Base-by-base conservation (phyloP, 1,140 invertebrate genomes). In the Cyphomyrmex costatus region DNA sequence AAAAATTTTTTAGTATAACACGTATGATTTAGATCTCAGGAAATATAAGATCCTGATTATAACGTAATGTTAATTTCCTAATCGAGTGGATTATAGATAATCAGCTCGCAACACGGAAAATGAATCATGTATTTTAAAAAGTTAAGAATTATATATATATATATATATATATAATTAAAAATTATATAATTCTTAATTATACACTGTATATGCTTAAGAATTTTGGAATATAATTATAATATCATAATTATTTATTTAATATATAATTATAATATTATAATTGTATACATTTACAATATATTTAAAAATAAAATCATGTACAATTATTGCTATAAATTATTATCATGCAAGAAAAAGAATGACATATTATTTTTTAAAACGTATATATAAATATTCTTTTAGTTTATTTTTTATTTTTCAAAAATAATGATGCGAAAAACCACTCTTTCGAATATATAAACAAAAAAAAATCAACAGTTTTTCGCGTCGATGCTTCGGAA, bases 311-410 rank as follows among this genome's bases (percentile, higher is more conserved):
- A 53, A 53, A 73, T 53, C 30, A 70, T 53, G 51, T 51, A 51
- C 27, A 65, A 19, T 71, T 71, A 71, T 71, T 71, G 10, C 4
- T 73, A 30, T 30, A 53, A 71, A 33, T 71, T 56, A 73, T 56
- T 27, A 74, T 74, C 12, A 49, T 0, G 14, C 65, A 74, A 58
- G 14, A 42, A 8, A 42, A 56, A 58, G 21, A 58, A 74, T 58
- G 12, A 56, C 21, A 2, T 42, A 42, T 42, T 12, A 58, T 73
- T 74, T 30, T n/a, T 73, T 53, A 14, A 58, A 58, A 73, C n/a
- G 21, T 19, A 46, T n/a, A 21, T n/a, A 51, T 19, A 46, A 33
- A 21, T n/a, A 51, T 19, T 66, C 7, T 21, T 24, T 51, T 53
- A 66, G 24, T 21, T 79, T 30, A 33, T n/a, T n/a, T n/a, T n/a